Conservation (phyloP, 2,888 invertebrate species). For the Geophilus truncorum region DNA sequence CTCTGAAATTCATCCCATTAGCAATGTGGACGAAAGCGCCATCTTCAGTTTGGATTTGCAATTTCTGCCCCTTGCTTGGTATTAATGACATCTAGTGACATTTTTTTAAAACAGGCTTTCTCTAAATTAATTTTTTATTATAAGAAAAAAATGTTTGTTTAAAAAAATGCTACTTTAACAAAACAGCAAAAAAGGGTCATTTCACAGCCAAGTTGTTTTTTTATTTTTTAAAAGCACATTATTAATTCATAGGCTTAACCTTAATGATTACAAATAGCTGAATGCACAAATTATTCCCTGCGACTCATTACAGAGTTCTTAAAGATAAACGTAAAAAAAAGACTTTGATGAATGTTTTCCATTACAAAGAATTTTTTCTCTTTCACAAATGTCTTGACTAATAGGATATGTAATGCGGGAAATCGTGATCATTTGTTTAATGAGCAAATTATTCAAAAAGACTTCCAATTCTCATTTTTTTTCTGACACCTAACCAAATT, state of each 20-base stretch:
- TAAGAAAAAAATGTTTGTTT: not conserved
- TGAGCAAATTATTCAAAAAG: conserved; percentile 12
- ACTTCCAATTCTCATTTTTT: not conserved
- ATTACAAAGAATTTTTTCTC: not conserved
- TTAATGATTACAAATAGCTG: conserved; percentile 18
- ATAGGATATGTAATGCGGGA: not conserved
- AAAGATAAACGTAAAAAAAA: not conserved
- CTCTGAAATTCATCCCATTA: too few species aligned
- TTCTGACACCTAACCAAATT: not conserved
- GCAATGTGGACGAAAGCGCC: not conserved
- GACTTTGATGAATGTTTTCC: not conserved
- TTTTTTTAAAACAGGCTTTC: not conserved
- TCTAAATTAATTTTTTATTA: not conserved
- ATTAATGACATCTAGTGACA: not conserved
- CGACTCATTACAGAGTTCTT: not conserved
- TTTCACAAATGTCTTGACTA: conserved; percentile 2
- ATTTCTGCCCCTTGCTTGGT: not conserved
- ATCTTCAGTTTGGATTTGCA: not conserved
- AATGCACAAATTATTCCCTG: not conserved
- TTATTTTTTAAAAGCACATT: not conserved
- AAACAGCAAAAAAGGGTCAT: not conserved
- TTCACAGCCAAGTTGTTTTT: not conserved
- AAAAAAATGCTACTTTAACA: not conserved
- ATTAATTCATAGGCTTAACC: not conserved
- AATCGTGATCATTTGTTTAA: conserved; percentile 21